A percentile compares a stretch with the other conserved stretches of the same genome.
phyloP scores from a whole-genome alignment of 2,113 vertebrate species.

The Chloroceryle aenea region DNA sequence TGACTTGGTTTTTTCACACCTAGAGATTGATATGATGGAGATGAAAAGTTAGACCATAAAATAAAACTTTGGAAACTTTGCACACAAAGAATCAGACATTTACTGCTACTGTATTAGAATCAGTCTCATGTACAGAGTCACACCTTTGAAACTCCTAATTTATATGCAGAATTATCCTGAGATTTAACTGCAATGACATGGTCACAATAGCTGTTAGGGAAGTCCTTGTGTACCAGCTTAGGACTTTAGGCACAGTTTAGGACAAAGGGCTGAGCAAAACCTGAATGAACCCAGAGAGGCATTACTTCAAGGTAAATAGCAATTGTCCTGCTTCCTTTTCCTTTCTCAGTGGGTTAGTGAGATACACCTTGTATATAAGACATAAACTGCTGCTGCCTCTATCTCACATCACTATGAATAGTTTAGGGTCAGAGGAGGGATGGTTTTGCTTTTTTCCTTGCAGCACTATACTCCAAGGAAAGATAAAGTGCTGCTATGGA shows the following conservation, averaged over 20 bases:
- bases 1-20: neutral
- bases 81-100: neutral
- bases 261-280: neutral
- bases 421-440: neutral
- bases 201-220: neutral
- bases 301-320: neutral
- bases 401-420: neutral
- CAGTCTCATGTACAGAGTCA: neutral
- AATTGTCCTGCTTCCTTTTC: neutral
- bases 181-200: neutral
- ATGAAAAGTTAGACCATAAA: neutral
- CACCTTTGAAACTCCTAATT: neutral
- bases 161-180: neutral
- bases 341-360: neutral
- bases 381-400: neutral
- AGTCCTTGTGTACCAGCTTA: neutral
- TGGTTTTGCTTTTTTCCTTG: neutral
- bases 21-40: neutral
- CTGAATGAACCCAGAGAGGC: neutral
- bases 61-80: neutral
- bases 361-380: rapidly evolving
- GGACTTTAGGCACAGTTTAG: neutral
- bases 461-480: neutral
- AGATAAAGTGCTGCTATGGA: rapidly evolving
- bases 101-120: neutral